Percentiles rank a stretch among this genome's conserved stretches.
Evolutionary conservation across 2,888 invertebrate genomes (phyloP).

Genomic region (Seira ritae): DNA sequence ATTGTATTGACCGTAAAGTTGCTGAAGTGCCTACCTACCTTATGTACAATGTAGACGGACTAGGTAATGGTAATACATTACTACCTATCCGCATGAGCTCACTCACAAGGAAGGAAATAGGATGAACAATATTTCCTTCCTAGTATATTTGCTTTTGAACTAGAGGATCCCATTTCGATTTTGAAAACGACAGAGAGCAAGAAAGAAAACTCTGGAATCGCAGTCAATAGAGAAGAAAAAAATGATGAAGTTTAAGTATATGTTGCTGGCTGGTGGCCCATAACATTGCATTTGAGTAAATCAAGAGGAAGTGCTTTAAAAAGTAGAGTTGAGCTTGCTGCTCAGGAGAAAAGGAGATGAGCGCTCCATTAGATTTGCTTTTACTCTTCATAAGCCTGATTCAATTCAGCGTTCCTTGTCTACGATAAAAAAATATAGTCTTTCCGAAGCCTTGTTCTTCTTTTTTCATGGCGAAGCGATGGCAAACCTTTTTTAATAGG

Average conservation of each 20-base stretch:
- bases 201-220: neutral
- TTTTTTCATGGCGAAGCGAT: no score
- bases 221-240: neutral
- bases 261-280: neutral
- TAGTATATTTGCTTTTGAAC: neutral
- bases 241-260: conserved; percentile 11
- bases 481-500: no score
- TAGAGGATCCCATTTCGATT: neutral
- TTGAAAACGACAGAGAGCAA: no score
- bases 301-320: conserved; percentile 11
- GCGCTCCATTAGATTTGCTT: conserved; percentile 41
- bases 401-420: neutral
- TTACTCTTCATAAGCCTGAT: neutral
- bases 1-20: conserved; percentile 13
- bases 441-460: no score
- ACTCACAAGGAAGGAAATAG: neutral
- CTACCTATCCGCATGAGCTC: neutral
- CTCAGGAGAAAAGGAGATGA: conserved; percentile 7
- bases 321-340: neutral
- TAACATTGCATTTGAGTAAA: conserved; percentile 12
- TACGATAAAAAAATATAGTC: neutral
- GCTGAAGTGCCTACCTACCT: neutral
- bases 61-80: neutral
- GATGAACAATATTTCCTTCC: neutral
- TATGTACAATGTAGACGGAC: no score